Evolutionary conservation across 2,797 vertebrate genomes (phyloP).

Genomic region (Tarsius wallacei): DNA sequence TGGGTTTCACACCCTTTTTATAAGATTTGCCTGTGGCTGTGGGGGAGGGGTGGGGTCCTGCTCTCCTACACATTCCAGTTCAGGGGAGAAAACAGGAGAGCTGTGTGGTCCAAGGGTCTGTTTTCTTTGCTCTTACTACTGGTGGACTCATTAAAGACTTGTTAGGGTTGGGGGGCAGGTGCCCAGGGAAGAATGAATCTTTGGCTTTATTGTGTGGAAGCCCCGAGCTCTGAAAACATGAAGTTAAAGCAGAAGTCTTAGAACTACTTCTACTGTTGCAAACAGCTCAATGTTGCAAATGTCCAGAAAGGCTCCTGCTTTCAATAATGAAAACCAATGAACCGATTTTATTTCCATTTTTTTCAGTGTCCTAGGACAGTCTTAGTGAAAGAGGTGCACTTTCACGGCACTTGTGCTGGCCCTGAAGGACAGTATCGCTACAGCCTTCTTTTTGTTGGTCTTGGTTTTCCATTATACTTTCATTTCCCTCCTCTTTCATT

Average conservation of each 20-base stretch:
- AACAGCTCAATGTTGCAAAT: neutral
- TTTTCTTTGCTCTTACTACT: slow-evolving; percentile 66
- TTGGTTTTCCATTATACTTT: slow-evolving; percentile 52
- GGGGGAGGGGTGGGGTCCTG: slow-evolving; percentile 73
- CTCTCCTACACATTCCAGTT: slow-evolving; percentile 76
- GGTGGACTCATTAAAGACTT: slow-evolving; percentile 68
- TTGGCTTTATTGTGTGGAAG: slow-evolving; percentile 73
- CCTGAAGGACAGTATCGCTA: neutral
- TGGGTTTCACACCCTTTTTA: slow-evolving; percentile 89
- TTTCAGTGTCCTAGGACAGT: neutral
- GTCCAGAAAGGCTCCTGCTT: neutral
- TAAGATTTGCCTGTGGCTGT: slow-evolving; percentile 84
- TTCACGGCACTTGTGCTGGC: neutral
- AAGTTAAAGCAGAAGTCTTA: slow-evolving; percentile 53
- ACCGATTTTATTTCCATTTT: slow-evolving; percentile 11
- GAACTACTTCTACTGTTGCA: neutral
- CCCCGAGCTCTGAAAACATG: slow-evolving; percentile 71
- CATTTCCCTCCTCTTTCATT: slow-evolving; percentile 53
- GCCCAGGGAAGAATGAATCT: slow-evolving; percentile 78
- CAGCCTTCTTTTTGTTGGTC: slow-evolving; percentile 1
- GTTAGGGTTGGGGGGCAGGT: slow-evolving; percentile 74
- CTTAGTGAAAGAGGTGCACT: neutral
- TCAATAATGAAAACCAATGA: slow-evolving; percentile 61
- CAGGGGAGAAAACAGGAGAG: slow-evolving; percentile 60
- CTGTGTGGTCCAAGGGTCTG: slow-evolving; percentile 76